phyloP scores from a whole-genome alignment of 2,113 vertebrate genomes.

The Fukomys damarensis region DNA sequence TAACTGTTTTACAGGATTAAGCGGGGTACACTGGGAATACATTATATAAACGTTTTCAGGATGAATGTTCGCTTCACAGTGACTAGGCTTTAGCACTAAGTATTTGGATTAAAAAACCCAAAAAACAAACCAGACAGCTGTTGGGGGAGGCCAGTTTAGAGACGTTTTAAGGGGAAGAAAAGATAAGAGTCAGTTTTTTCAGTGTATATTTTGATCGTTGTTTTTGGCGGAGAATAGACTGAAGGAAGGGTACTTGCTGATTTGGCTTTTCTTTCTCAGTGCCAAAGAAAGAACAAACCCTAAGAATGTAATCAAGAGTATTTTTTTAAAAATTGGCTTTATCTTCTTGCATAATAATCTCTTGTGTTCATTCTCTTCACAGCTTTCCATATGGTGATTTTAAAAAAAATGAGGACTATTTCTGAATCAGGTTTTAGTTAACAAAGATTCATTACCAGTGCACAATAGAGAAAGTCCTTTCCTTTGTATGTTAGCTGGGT shows the following conservation, averaged over 20 bases:
- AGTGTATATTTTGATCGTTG: constrained; percentile 35
- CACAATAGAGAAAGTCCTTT: constrained; percentile 84
- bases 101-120: constrained; percentile 43
- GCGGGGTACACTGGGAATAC: constrained; percentile 78
- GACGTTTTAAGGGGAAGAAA: constrained; percentile 66
- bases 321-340: constrained; percentile 60
- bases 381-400: constrained; percentile 16
- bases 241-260: constrained; percentile 43
- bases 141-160: constrained; percentile 43
- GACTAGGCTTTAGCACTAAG: constrained; percentile 62
- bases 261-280: constrained; percentile 6
- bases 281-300: constrained; percentile 50
- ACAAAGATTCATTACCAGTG: constrained; percentile 73
- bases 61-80: constrained; percentile 67
- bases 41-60: constrained; percentile 66
- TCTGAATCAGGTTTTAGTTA: constrained; percentile 51
- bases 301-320: constrained; percentile 37
- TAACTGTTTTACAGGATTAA: constrained; percentile 77
- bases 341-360: constrained; percentile 54
- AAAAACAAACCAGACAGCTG: constrained; percentile 30
- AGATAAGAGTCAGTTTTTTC: constrained; percentile 84
- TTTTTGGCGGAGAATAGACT: constrained; percentile 48
- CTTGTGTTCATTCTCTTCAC: constrained; percentile 61
- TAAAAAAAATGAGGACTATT: constrained; percentile 7
- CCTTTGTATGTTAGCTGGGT: constrained; percentile 85